phyloP scores from a whole-genome alignment of 2,888 invertebrate species.

The Drosophila niveifrons region DNA sequence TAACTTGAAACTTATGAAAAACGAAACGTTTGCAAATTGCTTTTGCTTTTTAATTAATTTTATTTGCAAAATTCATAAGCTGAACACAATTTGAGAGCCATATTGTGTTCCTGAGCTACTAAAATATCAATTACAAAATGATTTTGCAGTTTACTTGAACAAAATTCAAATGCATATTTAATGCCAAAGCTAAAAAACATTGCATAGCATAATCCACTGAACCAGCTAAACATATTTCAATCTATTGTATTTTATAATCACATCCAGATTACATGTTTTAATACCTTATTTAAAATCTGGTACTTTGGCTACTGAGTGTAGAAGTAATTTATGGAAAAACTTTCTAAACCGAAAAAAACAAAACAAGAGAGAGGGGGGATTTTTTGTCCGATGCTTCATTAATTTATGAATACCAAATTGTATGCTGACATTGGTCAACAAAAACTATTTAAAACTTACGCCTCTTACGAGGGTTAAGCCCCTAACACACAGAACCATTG shows the following conservation, averaged over 20 bases:
- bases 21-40: background rate
- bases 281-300: constrained; percentile 53
- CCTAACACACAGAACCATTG: constrained; percentile 22
- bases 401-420: constrained; percentile 80
- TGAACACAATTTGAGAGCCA: constrained; percentile 6
- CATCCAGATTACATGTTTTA: constrained; percentile 62
- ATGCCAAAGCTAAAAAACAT: constrained; percentile 25
- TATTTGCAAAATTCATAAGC: constrained; percentile 1
- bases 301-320: constrained; percentile 14
- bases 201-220: background rate
- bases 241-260: constrained; percentile 40
- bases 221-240: background rate
- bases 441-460: constrained; percentile 78
- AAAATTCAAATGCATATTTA: constrained; percentile 21
- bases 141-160: constrained; percentile 2
- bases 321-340: constrained; percentile 71
- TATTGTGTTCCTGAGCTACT: background rate
- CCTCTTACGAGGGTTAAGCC: constrained; percentile 37
- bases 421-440: constrained; percentile 69
- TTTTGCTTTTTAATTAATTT: constrained; percentile 12
- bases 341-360: constrained; percentile 52
- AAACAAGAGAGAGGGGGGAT: too few relatives aligned
- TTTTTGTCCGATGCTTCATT: constrained; percentile 63
- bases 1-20: background rate
- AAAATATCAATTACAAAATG: constrained; percentile 7